Base-by-base conservation (phyloP, 2,888 invertebrate species). In the Ametastegia equiseti region DNA sequence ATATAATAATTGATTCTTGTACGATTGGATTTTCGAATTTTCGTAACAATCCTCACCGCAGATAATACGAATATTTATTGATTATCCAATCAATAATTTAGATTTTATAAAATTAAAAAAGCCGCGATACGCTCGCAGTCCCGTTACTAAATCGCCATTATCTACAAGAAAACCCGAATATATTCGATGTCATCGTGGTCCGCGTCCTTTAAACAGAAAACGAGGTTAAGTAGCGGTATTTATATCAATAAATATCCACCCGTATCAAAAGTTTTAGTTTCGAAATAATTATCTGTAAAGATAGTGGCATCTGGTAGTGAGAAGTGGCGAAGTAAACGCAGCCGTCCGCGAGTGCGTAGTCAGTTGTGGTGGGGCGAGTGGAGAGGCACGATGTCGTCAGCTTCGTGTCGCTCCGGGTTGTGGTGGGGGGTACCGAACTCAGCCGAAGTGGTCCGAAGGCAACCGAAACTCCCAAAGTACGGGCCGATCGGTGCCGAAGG, bases 331-430 rank as follows among this genome's bases (percentile, higher is more conserved):
- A 57, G 39, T n/a, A 33, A 78, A 78, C 78, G 78, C 78, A 78
- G 42, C 78, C 78, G 23, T 39, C 30, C 63, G 27, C 23, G 78
- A 78, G 63, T 63, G 75, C 71, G 67, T 67, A 67, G 67, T 39
- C 23, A 23, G 83, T 84, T 87, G 91, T 93, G 93, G 93, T 93
- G 93, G 93, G 92, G 91, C 92, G 89, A 92, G 89, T 87, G 90
- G 91, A 89, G 92, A 93, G 91, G 93, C 93, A 92, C 93, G 93
- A 93, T 93, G 93, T 93, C 93, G 93, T 91, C 92, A 92, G 92
- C 92, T 60, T 83, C 84, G 88, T 91, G 92, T 88, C 36, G 27
- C 63, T 47, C 79, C 81, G 81, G 45, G 65, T 65, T 67, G 75
- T 33, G 81, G 63, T 63, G 71, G 81, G 71, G 45, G 60, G 30